A percentile compares a stretch with the other conserved stretches of the same genome.
These are phyloP conservation scores for Tholera decimalis DNA, from an alignment of 2,888 invertebrate species.

Conservation along the genomic window DNA sequence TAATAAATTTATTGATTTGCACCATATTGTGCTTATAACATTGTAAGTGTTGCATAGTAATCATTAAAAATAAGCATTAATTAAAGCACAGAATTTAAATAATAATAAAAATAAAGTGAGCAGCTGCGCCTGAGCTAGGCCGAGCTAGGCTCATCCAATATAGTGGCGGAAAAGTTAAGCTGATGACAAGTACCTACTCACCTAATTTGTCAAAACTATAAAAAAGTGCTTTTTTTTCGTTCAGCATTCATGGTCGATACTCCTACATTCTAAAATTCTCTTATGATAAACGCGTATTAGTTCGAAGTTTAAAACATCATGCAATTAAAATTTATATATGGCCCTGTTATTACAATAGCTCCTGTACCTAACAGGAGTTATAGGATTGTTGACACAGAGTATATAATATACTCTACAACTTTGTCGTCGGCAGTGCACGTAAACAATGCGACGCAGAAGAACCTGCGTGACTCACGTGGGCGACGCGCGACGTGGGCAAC, in stretches of 20 bases:
- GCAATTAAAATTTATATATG: conserved; percentile 25
- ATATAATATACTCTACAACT: conserved; percentile 35
- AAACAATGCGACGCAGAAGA: conserved; percentile 40
- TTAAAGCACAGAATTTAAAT: no score
- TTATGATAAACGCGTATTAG: background rate
- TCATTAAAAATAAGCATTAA: no score
- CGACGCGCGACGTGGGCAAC: conserved; percentile 10
- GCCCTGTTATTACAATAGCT: conserved; percentile 26
- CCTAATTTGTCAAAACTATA: no score
- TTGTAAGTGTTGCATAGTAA: no score
- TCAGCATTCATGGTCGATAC: background rate
- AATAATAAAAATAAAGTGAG: no score
- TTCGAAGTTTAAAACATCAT: conserved; percentile 7
- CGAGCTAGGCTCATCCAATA: no score
- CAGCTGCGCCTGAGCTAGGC: no score
- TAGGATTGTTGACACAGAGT: conserved; percentile 37
- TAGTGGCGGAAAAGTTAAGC: no score
- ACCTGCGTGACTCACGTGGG: background rate
- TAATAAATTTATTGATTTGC: no score
- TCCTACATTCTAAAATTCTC: background rate
- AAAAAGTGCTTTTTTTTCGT: conserved; percentile 4
- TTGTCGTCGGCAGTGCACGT: conserved; percentile 19
- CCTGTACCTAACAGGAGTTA: conserved; percentile 19
- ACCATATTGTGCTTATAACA: no score
- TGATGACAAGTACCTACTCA: no score